Conservation (phyloP, 2,113 vertebrate genomes). For the Protomyctophum bolini region DNA sequence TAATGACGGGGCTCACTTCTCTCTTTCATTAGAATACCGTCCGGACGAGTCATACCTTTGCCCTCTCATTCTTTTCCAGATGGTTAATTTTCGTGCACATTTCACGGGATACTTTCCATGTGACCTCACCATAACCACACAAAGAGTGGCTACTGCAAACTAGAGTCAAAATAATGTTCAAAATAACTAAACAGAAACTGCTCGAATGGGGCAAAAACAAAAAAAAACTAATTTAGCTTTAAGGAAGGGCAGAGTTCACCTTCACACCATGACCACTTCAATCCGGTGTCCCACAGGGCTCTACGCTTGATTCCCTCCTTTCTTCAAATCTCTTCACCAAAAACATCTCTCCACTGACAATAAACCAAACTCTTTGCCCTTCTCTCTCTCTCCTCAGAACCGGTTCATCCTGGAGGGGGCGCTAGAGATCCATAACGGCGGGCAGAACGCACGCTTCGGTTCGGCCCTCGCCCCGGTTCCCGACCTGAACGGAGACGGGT, state of each 20-base stretch:
- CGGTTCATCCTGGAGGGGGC: constrained; percentile 83
- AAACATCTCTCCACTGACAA: no score
- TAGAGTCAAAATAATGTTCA: no score
- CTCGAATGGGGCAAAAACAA: no score
- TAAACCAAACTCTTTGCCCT: neutral
- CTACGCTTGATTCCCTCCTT: no score
- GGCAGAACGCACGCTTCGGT: constrained; percentile 94
- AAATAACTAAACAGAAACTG: no score
- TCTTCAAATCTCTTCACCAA: no score
- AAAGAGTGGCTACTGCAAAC: no score
- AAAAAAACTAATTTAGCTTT: no score
- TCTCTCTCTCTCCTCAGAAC: constrained; percentile 71
- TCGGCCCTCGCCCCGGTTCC: constrained; percentile 87
- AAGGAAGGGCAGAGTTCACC: no score
- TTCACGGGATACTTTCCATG: constrained; percentile 56
- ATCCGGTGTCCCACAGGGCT: no score
- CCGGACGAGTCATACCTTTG: constrained; percentile 22
- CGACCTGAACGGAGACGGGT: constrained; percentile 93
- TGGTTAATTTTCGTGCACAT: constrained; percentile 41
- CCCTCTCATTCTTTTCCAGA: constrained; percentile 54
- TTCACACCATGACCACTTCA: no score
- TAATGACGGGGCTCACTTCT: constrained; percentile 42
- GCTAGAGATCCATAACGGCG: constrained; percentile 82
- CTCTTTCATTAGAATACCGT: constrained; percentile 40
- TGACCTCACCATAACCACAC: constrained; percentile 41